Base-by-base conservation (phyloP, 2,113 vertebrate genomes). In the Mirounga angustirostris region DNA sequence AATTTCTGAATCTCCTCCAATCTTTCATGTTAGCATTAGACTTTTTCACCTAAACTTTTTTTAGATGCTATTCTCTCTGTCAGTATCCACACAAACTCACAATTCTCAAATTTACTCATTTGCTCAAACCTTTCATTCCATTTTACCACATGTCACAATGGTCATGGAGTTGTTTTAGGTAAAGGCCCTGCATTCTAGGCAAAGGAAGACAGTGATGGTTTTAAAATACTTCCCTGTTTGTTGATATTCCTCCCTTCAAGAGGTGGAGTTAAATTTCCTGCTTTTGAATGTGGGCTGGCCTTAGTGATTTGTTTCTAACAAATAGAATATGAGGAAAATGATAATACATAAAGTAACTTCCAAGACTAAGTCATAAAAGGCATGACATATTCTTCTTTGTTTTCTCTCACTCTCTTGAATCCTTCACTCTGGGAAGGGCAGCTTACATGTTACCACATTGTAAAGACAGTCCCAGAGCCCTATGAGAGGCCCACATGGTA, bases 301-400 rank as follows among this genome's bases (percentile, higher is more conserved):
- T 91, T 87, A 82, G n/a, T 86, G 46, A 84, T 79, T 87, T 91
- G 9, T 7, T 88, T 40, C 36, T 89, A 59, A 92, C 19, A 86
- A 81, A 83, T 6, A 69, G 33, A 69, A 9, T 21, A 69, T 69
- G 33, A 69, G 36, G 67, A 69, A n/a, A 69, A 69, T 67, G 56
- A 80, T 59, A 21, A 19, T 89, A 11, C 5, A 7, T 26, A 56
- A 26, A 14, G 7, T 63, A 87, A 50, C 22, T 94, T 65, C 16
- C 73, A 46, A 95, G 59, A 59, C 10, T 8, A 67, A 43, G 10
- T 36, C 28, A 76, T 36, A 61, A 58, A 87, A 88, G n/a, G 10
- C 21, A 73, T 65, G 28, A 19, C 3, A 7, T 50, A 56, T 56
- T 61, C 46, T 28, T 52, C 24, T 30, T 46, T 88, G 4, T 74